phyloP scores from a whole-genome alignment of 2,113 vertebrate genomes.

The Pandion haliaetus region DNA sequence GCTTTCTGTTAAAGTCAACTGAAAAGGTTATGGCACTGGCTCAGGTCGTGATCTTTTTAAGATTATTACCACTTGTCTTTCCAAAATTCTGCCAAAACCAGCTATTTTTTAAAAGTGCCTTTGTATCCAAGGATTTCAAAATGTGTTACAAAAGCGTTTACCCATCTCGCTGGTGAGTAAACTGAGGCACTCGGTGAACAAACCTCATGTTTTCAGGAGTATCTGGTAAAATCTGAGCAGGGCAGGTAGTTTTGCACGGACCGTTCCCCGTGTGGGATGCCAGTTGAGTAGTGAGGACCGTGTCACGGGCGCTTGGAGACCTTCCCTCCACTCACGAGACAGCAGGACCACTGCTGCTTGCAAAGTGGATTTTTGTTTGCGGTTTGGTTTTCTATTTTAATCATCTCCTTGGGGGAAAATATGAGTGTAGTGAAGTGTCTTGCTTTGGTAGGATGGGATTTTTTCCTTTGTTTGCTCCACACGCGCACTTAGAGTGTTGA shows the following conservation, averaged over 20 bases:
- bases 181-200: neutral
- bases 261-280: fast-evolving
- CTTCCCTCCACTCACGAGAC: neutral
- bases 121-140: neutral
- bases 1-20: neutral
- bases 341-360: neutral
- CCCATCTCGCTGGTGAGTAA: neutral
- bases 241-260: neutral
- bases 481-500: slow-evolving; percentile 22
- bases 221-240: neutral
- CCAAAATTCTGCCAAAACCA: neutral
- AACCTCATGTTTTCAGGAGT: neutral
- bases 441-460: slow-evolving; percentile 43
- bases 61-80: neutral
- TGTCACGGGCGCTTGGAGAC: fast-evolving
- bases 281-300: neutral
- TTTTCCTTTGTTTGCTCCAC: slow-evolving; percentile 56
- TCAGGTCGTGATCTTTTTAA: neutral
- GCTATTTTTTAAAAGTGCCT: neutral
- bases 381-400: slow-evolving; percentile 53
- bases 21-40: neutral
- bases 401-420: slow-evolving; percentile 35
- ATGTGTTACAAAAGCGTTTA: neutral
- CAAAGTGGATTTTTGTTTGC: slow-evolving; percentile 22
- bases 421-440: slow-evolving; percentile 5